Conservation (phyloP, 2,888 invertebrate species). For the Aphelenchoides bicaudatus region DNA sequence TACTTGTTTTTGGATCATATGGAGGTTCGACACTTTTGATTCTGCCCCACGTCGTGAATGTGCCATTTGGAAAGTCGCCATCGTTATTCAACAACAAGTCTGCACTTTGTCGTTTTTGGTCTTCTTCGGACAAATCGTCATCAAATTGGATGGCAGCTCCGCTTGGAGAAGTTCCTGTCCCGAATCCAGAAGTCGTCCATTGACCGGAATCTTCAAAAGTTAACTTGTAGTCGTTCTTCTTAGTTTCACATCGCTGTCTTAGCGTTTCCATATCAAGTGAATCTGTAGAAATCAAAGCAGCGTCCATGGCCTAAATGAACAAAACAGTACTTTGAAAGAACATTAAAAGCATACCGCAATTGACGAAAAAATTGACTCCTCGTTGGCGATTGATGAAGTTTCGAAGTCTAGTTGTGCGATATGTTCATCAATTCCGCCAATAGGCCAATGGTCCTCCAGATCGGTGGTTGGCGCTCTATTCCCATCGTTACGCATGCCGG, state of each 20-base stretch:
- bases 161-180: conserved; percentile 22
- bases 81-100: conserved; percentile 22
- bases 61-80: conserved; percentile 10
- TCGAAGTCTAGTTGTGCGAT: conserved; percentile 60
- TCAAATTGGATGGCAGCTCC: conserved; percentile 13
- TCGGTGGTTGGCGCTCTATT: too few relatives aligned
- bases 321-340: too few relatives aligned
- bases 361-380: conserved; percentile 36
- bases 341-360: too few relatives aligned
- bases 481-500: conserved; percentile 23
- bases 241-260: conserved; percentile 42
- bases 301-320: too few relatives aligned
- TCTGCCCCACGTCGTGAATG: conserved; percentile 60
- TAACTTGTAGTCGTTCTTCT: conserved; percentile 58
- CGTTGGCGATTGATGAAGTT: conserved; percentile 29
- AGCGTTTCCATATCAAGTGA: conserved; percentile 53
- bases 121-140: conserved; percentile 8
- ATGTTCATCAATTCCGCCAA: conserved; percentile 55
- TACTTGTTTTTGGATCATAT: conserved; percentile 43
- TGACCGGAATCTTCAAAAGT: conserved; percentile 59
- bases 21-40: conserved; percentile 45
- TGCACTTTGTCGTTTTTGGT: neutral
- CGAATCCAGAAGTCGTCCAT: conserved; percentile 46
- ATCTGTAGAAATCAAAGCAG: conserved; percentile 55
- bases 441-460: conserved; percentile 46